These are phyloP conservation scores for Acrossocheilus fasciatus DNA, from an alignment of 2,797 vertebrate species.

Conservation along the genomic window DNA sequence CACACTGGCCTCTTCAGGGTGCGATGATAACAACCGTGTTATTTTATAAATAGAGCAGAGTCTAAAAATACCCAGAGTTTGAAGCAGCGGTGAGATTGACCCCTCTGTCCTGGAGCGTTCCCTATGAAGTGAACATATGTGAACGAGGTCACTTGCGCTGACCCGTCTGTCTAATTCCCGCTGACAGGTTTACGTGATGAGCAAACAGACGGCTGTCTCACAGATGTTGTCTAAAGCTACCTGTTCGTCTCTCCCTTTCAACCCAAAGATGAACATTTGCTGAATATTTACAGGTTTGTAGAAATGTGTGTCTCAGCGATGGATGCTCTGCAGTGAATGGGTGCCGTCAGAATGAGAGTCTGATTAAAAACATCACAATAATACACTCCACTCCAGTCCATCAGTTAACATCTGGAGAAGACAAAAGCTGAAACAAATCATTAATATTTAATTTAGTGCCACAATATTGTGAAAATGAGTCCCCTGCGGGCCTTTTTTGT, in stretches of 20 bases:
- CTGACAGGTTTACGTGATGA: neutral
- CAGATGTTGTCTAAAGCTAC: neutral
- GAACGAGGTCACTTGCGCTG: neutral
- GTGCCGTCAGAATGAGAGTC: neutral
- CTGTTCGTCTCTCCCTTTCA: neutral
- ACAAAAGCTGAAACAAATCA: neutral
- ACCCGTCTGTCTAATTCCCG: neutral
- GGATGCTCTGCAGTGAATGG: neutral
- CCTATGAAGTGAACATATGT: neutral
- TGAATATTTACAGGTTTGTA: neutral
- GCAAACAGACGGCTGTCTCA: neutral
- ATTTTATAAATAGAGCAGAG: neutral
- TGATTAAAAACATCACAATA: neutral
- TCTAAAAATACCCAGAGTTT: neutral
- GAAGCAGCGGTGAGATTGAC: neutral
- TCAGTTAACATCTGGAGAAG: neutral
- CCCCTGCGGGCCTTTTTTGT: neutral
- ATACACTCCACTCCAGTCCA: neutral
- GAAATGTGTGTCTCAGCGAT: neutral
- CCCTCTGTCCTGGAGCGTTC: neutral
- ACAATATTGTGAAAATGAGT: neutral
- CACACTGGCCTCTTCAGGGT: neutral
- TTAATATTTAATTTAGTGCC: neutral
- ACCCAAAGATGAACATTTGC: neutral
- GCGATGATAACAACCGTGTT: neutral